Conservation (phyloP, 2,113 vertebrate species). For the Lamprotornis superbus region DNA sequence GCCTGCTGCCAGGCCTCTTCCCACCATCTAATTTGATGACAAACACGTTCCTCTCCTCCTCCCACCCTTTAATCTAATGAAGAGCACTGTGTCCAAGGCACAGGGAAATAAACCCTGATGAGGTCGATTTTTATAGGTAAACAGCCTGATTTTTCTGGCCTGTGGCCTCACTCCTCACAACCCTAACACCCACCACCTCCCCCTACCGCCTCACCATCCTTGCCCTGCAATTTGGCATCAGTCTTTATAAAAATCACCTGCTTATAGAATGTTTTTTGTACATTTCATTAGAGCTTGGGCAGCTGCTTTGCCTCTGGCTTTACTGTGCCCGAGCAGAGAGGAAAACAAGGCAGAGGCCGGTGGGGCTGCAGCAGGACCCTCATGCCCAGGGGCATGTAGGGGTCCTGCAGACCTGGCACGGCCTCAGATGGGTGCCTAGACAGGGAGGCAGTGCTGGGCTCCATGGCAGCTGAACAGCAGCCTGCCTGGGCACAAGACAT, state of each 20-base stretch:
- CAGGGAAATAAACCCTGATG: constrained; percentile 1
- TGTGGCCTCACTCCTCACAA: not conserved
- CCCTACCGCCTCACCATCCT: not conserved
- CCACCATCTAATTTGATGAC: constrained; percentile 47
- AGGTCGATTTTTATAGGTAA: constrained; percentile 2
- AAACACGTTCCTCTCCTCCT: constrained; percentile 53
- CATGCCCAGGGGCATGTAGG: not conserved
- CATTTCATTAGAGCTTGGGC: not conserved
- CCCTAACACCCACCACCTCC: not conserved
- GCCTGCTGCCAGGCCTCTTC: constrained; percentile 14
- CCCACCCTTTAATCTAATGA: constrained; percentile 58
- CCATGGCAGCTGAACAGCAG: accelerated
- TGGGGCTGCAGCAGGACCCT: not conserved
- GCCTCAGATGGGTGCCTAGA: not conserved
- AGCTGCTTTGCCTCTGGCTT: not conserved
- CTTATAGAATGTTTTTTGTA: not conserved
- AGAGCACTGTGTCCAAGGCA: not conserved
- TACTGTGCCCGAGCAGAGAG: not conserved
- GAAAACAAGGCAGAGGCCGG: not conserved
- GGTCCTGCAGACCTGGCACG: not conserved
- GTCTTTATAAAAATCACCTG: constrained; percentile 1
- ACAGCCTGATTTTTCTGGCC: constrained; percentile 25
- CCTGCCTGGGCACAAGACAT: not conserved
- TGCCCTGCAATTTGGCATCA: not conserved
- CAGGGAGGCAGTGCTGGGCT: not conserved